Evolutionary conservation across 37 sponge, comb jelly and placozoan species (phyloP), one percentile per base, ranked within the genome.

Genomic region (Mnemiopsis leidyi): DNA sequence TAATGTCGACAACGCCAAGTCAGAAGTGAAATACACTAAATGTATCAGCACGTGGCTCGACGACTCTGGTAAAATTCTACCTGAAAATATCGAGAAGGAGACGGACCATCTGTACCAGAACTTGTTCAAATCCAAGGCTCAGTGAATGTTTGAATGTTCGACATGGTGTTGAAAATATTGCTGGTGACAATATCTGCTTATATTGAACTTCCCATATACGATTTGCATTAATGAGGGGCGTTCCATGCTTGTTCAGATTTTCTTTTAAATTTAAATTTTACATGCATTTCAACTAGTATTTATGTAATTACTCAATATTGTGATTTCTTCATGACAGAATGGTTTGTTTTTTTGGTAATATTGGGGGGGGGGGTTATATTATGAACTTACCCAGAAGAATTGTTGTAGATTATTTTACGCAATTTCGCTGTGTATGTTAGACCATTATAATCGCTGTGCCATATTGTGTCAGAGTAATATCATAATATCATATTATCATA

Each of bases 11-110:
- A 61, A 28, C 24, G 26, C 33, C 0, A 85, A 36, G 25, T 23
- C 26, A 28, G 90, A 85, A 28, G 23, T 33, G 7, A 85, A 39
- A 28, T 85, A 36, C 61, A 85, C 90, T 5, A 85, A 85, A 33
- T 85, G 90, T 39, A 85, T 85, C 90, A 85, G 90, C 23, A 39
- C 90, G 20, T 85, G 90, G 90, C 32, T 85, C 3, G 90, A 85
- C 36, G 90, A 32, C 3, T 36, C 33, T n/a, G 90, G 90, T 25
- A 85, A 13, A 40, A 40, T 85, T 18, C 32, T 85, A 3, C 90
- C 90, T 0, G 90, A 40, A 0, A 28, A 28, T 0, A 37, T 85
- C 1, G 90, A 85, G 61, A 85, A 38, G 29, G 90, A 85, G 25
- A 85, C 61, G 0, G 90, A 85, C 29, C 7, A n/a, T 0, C 33